A percentile compares a stretch with the other conserved stretches of the same genome.
phyloP scores from a whole-genome alignment of 2,113 vertebrate genomes.

The Ailurus styani region DNA sequence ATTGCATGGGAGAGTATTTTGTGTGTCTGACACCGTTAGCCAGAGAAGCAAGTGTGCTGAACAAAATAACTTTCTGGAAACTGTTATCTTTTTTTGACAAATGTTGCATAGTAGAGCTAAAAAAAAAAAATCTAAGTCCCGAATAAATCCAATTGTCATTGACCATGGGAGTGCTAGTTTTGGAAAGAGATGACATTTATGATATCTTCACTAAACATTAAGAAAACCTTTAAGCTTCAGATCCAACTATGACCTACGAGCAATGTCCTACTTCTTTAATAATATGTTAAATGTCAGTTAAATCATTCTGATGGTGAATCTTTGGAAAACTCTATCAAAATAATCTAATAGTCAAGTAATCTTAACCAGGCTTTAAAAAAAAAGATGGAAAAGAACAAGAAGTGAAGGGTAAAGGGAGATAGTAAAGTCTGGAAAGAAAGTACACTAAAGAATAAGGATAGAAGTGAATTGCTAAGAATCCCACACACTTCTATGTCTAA shows the following conservation, averaged over 20 bases:
- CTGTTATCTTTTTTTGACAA: neutral
- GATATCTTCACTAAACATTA: constrained; percentile 53
- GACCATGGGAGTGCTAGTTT: constrained; percentile 26
- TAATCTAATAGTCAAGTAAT: constrained; percentile 43
- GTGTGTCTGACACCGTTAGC: neutral
- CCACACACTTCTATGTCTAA: neutral
- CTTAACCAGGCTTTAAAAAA: neutral
- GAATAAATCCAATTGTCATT: constrained; percentile 54
- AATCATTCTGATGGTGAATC: constrained; percentile 36
- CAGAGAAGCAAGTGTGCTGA: neutral
- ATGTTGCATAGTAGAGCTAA: constrained; percentile 32
- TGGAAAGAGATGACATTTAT: constrained; percentile 54
- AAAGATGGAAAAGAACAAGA: neutral
- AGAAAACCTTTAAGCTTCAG: constrained; percentile 58
- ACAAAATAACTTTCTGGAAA: constrained; percentile 44
- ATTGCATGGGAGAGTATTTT: neutral
- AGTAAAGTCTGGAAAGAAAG: neutral
- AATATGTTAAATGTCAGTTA: constrained; percentile 58
- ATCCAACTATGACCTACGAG: constrained; percentile 43
- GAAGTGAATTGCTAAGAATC: neutral
- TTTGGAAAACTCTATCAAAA: constrained; percentile 40
- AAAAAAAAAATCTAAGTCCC: constrained; percentile 18
- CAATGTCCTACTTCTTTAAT: constrained; percentile 45
- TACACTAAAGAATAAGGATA: neutral
- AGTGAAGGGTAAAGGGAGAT: neutral